Evolutionary conservation across 2,888 invertebrate genomes (phyloP).

Genomic region (Tenthredo distinguenda): DNA sequence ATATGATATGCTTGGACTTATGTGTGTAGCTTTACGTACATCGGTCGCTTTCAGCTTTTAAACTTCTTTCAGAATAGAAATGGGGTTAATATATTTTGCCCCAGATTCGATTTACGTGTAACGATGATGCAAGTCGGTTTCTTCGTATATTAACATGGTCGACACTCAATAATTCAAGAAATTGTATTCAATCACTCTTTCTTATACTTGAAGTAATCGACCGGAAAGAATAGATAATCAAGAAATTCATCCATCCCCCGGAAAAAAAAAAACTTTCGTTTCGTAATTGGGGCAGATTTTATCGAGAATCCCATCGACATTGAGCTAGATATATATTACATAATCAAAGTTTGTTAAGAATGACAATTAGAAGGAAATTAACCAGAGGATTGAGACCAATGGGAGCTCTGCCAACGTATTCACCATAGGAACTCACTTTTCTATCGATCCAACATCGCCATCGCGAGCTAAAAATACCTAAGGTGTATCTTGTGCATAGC

Average conservation of each 20-base stretch:
- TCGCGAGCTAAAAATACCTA: slow-evolving; percentile 70
- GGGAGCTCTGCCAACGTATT: slow-evolving; percentile 55
- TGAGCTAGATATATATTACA: background rate
- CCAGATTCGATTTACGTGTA: slow-evolving; percentile 14
- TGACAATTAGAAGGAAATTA: slow-evolving; percentile 41
- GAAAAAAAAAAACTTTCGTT: background rate
- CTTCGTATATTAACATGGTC: background rate
- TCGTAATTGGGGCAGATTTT: slow-evolving; percentile 2
- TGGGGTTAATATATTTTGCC: slow-evolving; percentile 26
- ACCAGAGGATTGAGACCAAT: slow-evolving; percentile 25
- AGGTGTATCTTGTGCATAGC: slow-evolving; percentile 54
- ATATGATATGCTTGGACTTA: slow-evolving; percentile 25
- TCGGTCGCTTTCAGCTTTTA: background rate
- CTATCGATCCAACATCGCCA: slow-evolving; percentile 76
- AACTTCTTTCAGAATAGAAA: slow-evolving; percentile 35
- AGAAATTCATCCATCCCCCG: background rate
- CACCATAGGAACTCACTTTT: slow-evolving; percentile 76
- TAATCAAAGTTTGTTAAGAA: slow-evolving; percentile 28
- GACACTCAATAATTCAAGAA: background rate
- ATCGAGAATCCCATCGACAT: slow-evolving; percentile 22
- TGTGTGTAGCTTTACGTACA: background rate
- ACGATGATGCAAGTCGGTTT: background rate
- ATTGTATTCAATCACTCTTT: background rate
- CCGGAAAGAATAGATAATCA: background rate
- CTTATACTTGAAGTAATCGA: background rate